Conservation (phyloP, 2,888 invertebrate genomes). For the Thumatha senex region DNA sequence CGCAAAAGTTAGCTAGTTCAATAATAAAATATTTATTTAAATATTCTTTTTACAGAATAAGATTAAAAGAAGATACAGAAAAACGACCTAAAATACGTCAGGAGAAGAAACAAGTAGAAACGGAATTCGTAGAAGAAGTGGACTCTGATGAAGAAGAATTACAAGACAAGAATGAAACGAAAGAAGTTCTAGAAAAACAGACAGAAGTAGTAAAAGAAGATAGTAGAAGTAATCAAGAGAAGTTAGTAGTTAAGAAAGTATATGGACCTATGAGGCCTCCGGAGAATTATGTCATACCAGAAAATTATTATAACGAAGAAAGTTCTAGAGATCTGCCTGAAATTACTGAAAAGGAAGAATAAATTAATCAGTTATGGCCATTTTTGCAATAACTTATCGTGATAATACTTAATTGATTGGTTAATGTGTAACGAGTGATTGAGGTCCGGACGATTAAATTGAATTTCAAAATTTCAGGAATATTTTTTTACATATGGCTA, state of each 20-base stretch:
- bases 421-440: no score
- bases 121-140: conserved; percentile 80
- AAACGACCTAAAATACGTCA: conserved; percentile 50
- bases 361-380: conserved; percentile 4
- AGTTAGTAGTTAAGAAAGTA: conserved; percentile 44
- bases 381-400: no score
- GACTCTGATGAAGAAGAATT: conserved; percentile 69
- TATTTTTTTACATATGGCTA: no score
- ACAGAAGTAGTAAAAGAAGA: conserved; percentile 5
- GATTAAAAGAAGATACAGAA: conserved; percentile 74
- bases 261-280: conserved; percentile 80
- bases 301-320: conserved; percentile 71
- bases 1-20: no score
- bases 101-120: conserved; percentile 52
- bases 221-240: conserved; percentile 5
- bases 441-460: no score
- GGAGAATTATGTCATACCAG: conserved; percentile 72
- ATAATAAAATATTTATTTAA: no score
- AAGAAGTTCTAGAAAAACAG: conserved; percentile 7
- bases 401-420: no score
- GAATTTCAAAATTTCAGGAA: no score
- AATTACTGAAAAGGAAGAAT: conserved; percentile 61
- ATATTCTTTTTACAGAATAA: conserved; percentile 53
- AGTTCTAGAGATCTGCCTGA: conserved; percentile 74
- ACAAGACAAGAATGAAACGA: conserved; percentile 11